A percentile compares a stretch with the other conserved stretches of the same genome.
Conservation (phyloP, 2,113 vertebrate genomes). For the Paracanthobrama guichenoti region DNA sequence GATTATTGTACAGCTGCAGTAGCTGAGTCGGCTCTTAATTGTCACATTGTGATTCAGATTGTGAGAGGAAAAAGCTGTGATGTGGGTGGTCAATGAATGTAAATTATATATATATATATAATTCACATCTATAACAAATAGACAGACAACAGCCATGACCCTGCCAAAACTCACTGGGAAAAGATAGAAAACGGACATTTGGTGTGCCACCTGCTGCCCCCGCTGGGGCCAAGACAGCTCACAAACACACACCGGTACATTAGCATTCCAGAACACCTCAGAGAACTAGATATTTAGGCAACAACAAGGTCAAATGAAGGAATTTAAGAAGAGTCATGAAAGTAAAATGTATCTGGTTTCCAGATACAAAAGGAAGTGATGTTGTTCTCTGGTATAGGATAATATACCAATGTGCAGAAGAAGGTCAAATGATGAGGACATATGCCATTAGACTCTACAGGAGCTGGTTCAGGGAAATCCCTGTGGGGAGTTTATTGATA, state of each 20-base stretch:
- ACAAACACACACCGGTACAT: slow-evolving; percentile 12
- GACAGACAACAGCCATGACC: slow-evolving; percentile 2
- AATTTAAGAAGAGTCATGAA: slow-evolving; percentile 1
- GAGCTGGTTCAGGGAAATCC: background rate
- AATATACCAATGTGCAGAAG: background rate
- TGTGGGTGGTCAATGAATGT: background rate
- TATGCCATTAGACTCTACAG: background rate
- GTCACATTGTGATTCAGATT: background rate
- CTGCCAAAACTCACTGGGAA: slow-evolving; percentile 19
- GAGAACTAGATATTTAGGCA: slow-evolving; percentile 14
- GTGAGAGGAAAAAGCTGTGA: background rate
- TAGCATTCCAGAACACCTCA: slow-evolving; percentile 13
- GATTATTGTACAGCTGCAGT: background rate
- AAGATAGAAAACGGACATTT: slow-evolving; percentile 21
- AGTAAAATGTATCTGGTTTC: background rate
- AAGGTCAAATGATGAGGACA: slow-evolving; percentile 7
- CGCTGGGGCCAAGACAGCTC: slow-evolving; percentile 33
- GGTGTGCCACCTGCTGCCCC: slow-evolving; percentile 45
- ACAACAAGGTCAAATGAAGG: slow-evolving; percentile 17
- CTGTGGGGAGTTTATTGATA: background rate
- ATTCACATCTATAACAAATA: slow-evolving; percentile 10
- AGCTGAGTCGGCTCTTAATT: background rate
- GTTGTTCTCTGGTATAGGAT: background rate
- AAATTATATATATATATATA: background rate
- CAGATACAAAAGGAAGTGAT: background rate